phyloP scores from a whole-genome alignment of 2,888 invertebrate species.

The Macaria notata region DNA sequence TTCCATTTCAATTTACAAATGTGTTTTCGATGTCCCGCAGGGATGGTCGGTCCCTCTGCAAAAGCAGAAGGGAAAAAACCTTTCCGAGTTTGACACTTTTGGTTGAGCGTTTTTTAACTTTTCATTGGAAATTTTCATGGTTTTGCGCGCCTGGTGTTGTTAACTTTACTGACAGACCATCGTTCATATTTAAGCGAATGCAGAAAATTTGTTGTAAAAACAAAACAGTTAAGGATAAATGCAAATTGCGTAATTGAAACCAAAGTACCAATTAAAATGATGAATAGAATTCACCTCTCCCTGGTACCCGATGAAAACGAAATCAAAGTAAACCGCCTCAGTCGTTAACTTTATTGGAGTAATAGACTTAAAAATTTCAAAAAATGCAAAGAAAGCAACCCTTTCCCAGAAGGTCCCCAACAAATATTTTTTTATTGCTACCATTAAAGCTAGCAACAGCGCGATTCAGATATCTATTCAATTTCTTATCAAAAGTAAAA shows the following conservation, averaged over 20 bases:
- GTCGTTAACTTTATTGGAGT: slow-evolving; percentile 7
- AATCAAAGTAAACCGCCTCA: slow-evolving; percentile 9
- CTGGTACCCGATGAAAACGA: background rate
- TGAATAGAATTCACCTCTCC: no score
- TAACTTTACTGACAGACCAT: no score
- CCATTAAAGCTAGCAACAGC: slow-evolving; percentile 57
- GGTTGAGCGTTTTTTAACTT: slow-evolving; percentile 23
- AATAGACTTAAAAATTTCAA: slow-evolving; percentile 16
- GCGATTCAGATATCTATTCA: slow-evolving; percentile 65
- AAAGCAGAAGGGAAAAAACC: slow-evolving; percentile 56
- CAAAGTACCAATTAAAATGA: no score
- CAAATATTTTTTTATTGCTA: slow-evolving; percentile 49
- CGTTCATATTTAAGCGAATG: no score
- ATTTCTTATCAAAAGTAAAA: slow-evolving; percentile 72
- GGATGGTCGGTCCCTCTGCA: slow-evolving; percentile 47
- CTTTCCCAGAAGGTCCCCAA: slow-evolving; percentile 25
- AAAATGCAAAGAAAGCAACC: slow-evolving; percentile 17
- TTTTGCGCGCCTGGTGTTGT: background rate
- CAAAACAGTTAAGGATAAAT: no score
- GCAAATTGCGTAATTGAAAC: no score
- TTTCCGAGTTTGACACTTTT: slow-evolving; percentile 45
- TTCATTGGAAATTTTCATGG: slow-evolving; percentile 2
- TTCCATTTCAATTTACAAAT: slow-evolving; percentile 72
- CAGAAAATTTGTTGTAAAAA: no score
- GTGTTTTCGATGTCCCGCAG: slow-evolving; percentile 62